A percentile compares a stretch with the other conserved stretches of the same genome.
Evolutionary conservation across 2,113 vertebrate genomes (phyloP).

Genomic region (Brachypteracias leptosomus): DNA sequence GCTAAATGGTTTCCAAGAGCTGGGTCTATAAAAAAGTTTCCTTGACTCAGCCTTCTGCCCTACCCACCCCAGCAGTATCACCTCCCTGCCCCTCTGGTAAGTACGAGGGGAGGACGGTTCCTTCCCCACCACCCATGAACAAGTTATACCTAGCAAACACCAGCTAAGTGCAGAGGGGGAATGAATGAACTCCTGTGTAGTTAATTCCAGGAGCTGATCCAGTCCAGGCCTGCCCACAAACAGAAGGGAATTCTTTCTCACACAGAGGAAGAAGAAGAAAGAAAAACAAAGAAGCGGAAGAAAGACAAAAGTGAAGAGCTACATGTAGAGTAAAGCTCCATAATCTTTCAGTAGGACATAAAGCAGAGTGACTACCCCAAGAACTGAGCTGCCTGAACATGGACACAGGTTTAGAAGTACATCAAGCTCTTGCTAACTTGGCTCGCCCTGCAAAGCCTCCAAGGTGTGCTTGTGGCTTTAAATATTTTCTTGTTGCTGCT

Average conservation of each 20-base stretch:
- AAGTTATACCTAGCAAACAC: constrained; percentile 60
- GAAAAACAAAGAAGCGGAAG: background rate
- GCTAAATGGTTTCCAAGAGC: background rate
- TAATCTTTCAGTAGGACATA: background rate
- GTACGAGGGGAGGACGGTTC: background rate
- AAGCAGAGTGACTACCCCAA: background rate
- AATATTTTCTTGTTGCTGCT: constrained; percentile 56
- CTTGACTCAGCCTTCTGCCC: background rate
- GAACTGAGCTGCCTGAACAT: background rate
- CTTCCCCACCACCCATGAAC: constrained; percentile 66
- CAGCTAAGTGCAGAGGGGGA: constrained; percentile 35
- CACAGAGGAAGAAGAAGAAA: background rate
- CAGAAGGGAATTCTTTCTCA: constrained; percentile 40
- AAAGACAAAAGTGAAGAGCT: background rate
- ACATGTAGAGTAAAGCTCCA: background rate
- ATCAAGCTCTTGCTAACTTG: background rate
- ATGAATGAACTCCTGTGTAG: background rate
- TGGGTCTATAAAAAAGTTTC: background rate
- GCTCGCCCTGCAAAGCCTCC: constrained; percentile 19
- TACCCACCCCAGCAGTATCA: background rate
- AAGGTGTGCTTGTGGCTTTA: constrained; percentile 52
- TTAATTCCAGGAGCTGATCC: constrained; percentile 48
- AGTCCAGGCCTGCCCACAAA: constrained; percentile 41
- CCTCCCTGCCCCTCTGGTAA: background rate
- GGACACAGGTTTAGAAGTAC: background rate